Evolutionary conservation across 2,888 invertebrate species (phyloP).

Genomic region (Pyralis farinalis): DNA sequence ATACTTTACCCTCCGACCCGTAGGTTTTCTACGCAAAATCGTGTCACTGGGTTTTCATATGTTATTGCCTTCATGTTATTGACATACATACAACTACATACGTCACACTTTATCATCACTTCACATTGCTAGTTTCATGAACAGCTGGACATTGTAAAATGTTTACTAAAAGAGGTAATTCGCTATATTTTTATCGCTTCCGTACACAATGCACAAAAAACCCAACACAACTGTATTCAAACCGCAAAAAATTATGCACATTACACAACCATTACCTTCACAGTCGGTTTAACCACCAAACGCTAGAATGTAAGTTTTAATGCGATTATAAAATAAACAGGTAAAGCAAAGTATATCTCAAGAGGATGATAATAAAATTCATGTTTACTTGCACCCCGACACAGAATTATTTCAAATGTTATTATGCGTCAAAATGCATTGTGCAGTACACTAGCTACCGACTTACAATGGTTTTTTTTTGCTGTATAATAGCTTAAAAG

Average conservation of each 20-base stretch:
- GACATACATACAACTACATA: no score
- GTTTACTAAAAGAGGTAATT: no score
- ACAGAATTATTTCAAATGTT: neutral
- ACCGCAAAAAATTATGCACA: slow-evolving; percentile 19
- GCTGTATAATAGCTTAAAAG: neutral
- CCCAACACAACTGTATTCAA: neutral
- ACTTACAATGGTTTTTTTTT: slow-evolving; percentile 3
- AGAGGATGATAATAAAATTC: neutral
- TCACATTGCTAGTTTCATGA: no score
- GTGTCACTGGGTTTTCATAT: no score
- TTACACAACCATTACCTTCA: slow-evolving; percentile 22
- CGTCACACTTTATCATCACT: no score
- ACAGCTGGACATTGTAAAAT: no score
- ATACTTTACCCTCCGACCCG: no score
- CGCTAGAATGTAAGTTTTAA: slow-evolving; percentile 26
- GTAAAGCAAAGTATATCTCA: slow-evolving; percentile 1
- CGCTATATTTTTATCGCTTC: no score
- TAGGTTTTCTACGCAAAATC: no score
- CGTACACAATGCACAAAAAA: no score
- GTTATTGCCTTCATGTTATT: no score
- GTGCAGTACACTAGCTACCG: slow-evolving; percentile 23
- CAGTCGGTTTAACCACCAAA: slow-evolving; percentile 30
- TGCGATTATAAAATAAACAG: slow-evolving; percentile 22
- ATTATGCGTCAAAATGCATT: slow-evolving; percentile 14
- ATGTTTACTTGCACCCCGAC: neutral